phyloP scores from a whole-genome alignment of 2,888 invertebrate genomes.

The Drosophila longiperda region DNA sequence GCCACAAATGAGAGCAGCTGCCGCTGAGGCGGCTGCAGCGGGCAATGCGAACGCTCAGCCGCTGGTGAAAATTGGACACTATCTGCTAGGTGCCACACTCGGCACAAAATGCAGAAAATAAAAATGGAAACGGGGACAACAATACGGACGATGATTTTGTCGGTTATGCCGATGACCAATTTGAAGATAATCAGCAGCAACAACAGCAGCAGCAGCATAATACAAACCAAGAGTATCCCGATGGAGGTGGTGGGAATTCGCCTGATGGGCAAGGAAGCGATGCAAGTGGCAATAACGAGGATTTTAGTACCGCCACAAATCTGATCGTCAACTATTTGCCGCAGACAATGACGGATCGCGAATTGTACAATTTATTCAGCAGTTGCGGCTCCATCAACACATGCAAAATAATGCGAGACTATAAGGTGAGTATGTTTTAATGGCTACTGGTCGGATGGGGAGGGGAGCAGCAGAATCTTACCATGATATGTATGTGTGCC shows the following conservation, averaged over 20 bases:
- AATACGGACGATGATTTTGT: constrained; percentile 1
- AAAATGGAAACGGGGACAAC: constrained; percentile 2
- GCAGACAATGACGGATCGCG: constrained; percentile 96
- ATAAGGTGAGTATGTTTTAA: constrained; percentile 87
- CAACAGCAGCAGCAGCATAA: constrained; percentile 29
- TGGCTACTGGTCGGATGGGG: not conserved
- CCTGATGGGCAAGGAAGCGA: not conserved
- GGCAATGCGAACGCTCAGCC: constrained; percentile 87
- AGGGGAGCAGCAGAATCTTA: not conserved
- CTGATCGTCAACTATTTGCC: constrained; percentile 98
- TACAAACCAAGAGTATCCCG: constrained; percentile 4
- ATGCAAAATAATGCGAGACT: constrained; percentile 96
- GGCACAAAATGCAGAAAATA: no score
- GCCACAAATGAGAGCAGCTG: constrained; percentile 80
- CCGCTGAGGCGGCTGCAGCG: constrained; percentile 74
- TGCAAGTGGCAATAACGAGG: constrained; percentile 40
- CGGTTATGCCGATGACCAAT: not conserved
- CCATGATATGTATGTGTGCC: not conserved
- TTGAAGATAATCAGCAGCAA: constrained; percentile 15
- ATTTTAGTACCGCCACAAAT: constrained; percentile 88
- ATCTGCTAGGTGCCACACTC: constrained; percentile 91
- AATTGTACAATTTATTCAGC: constrained; percentile 94
- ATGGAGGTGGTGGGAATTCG: not conserved
- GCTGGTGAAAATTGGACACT: constrained; percentile 97
- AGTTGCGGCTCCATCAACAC: constrained; percentile 95